phyloP scores from a whole-genome alignment of 2,888 invertebrate genomes.

The Troides oblongomaculatus region DNA sequence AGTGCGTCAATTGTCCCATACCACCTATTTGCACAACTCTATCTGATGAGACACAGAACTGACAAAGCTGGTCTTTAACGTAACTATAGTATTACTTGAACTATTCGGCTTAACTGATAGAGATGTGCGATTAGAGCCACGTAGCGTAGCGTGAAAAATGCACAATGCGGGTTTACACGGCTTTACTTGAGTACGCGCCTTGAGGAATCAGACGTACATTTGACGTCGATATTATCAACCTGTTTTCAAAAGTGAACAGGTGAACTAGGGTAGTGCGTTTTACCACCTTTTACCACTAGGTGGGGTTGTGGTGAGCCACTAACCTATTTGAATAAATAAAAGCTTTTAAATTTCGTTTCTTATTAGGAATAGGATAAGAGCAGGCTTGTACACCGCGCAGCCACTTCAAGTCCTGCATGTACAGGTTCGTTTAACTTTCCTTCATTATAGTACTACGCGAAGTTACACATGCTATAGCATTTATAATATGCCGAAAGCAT shows the following conservation, averaged over 20 bases:
- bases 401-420: no score
- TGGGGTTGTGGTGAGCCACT: neutral
- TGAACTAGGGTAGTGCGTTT: no score
- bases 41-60: neutral
- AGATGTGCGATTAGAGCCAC: conserved; percentile 4
- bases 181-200: conserved; percentile 1
- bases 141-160: conserved; percentile 9
- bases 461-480: neutral
- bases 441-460: neutral
- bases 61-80: neutral
- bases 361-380: neutral
- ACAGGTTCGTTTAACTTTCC: neutral
- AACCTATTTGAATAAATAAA: neutral
- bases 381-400: neutral
- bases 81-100: neutral
- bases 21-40: conserved; percentile 9
- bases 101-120: neutral
- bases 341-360: neutral
- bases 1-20: conserved; percentile 16
- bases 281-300: no score
- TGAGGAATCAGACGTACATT: neutral
- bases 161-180: conserved; percentile 7
- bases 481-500: neutral
- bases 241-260: no score
- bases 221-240: no score